Percentiles rank a stretch among this genome's conserved stretches.
phyloP scores from a whole-genome alignment of 2,113 vertebrate genomes.

The Spermophilus dauricus region DNA sequence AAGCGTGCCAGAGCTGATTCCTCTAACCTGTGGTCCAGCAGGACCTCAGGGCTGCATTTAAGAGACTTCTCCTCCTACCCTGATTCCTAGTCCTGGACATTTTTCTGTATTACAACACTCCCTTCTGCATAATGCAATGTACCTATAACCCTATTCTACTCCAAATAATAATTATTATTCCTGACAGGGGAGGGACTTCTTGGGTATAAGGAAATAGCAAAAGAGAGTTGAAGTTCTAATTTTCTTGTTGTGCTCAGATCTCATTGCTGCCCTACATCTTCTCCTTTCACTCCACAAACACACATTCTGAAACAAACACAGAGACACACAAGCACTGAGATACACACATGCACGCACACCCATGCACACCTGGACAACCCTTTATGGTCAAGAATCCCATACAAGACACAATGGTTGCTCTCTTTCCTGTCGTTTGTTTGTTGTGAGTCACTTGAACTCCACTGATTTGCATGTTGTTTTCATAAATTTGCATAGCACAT shows the following conservation, averaged over 20 bases:
- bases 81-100: not conserved
- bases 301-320: not conserved
- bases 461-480: slow-evolving; percentile 76
- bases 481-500: slow-evolving; percentile 77
- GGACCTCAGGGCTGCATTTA: too few species aligned
- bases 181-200: slow-evolving; percentile 9
- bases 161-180: not conserved
- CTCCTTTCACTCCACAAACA: not conserved
- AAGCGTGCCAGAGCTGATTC: not conserved
- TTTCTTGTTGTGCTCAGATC: not conserved
- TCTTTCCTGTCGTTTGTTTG: slow-evolving; percentile 64
- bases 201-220: slow-evolving; percentile 13
- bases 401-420: slow-evolving; percentile 35
- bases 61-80: not conserved
- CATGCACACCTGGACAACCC: not conserved
- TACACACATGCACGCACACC: not conserved
- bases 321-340: not conserved
- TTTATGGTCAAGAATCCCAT: not conserved
- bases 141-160: not conserved
- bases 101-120: not conserved
- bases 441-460: slow-evolving; percentile 62
- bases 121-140: not conserved
- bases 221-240: not conserved
- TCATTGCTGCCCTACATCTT: not conserved
- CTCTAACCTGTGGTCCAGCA: not conserved